Conservation (phyloP, 2,888 invertebrate species). For the Pinctada fucata region DNA sequence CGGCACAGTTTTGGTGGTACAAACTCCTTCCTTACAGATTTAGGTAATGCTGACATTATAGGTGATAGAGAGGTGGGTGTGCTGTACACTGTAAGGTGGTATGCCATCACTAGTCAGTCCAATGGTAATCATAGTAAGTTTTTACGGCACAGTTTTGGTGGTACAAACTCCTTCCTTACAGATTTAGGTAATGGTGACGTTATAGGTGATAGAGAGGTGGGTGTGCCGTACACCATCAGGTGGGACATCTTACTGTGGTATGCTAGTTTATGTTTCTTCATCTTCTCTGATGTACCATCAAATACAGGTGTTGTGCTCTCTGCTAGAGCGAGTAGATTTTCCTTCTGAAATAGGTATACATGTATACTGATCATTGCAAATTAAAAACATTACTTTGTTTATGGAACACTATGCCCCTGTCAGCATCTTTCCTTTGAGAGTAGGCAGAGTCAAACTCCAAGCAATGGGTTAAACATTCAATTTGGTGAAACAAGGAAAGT, state of each 20-base stretch:
- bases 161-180: neutral
- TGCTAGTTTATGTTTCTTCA: neutral
- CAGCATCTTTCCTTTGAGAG: no score
- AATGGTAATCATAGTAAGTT: no score
- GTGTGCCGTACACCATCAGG: neutral
- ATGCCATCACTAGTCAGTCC: no score
- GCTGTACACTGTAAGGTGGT: neutral
- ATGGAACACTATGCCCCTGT: no score
- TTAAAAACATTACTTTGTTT: no score
- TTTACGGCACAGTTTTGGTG: neutral
- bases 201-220: neutral
- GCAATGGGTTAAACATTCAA: no score
- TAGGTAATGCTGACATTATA: neutral
- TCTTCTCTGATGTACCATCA: neutral
- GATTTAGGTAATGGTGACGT: neutral
- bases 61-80: neutral
- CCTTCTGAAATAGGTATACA: no score
- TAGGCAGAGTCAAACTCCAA: no score
- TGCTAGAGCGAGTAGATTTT: no score
- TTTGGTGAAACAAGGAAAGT: no score
- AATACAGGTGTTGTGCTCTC: no score
- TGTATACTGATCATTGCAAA: no score
- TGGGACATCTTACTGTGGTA: neutral
- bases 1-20: neutral
- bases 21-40: neutral